These are phyloP conservation scores for Grus americana DNA, from an alignment of 2,113 vertebrate genomes.

Conservation along the genomic window DNA sequence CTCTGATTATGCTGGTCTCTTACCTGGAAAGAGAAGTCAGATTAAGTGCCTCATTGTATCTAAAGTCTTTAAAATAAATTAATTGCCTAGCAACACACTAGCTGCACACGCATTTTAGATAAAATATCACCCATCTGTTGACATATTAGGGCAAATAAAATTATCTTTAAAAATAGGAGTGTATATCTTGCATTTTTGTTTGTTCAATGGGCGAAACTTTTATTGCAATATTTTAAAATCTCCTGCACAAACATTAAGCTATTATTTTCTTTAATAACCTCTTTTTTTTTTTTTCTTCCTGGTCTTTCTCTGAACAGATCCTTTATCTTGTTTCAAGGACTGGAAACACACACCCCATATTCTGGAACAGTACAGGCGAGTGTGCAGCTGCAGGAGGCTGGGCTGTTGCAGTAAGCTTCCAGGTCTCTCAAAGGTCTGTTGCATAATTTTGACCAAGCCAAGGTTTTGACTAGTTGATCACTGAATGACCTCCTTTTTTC, in stretches of 20 bases:
- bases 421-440: background rate
- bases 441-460: background rate
- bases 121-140: background rate
- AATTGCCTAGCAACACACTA: background rate
- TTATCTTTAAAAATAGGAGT: slow-evolving; percentile 21
- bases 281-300: background rate
- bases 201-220: slow-evolving; percentile 32
- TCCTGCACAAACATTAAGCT: background rate
- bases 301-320: slow-evolving; percentile 10
- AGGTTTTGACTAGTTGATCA: background rate
- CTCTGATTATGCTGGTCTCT: background rate
- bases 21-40: background rate
- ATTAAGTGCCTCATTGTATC: background rate
- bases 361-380: background rate
- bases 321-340: background rate
- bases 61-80: background rate
- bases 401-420: background rate
- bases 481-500: background rate
- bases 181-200: slow-evolving; percentile 5
- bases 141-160: slow-evolving; percentile 14
- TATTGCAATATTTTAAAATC: slow-evolving; percentile 30
- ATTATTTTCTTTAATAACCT: background rate
- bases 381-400: background rate
- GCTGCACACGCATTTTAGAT: background rate
- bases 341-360: background rate